Evolutionary conservation across 2,797 vertebrate genomes (phyloP), one percentile per base, ranked within the genome.

Genomic region (Moxostoma hubbsi): DNA sequence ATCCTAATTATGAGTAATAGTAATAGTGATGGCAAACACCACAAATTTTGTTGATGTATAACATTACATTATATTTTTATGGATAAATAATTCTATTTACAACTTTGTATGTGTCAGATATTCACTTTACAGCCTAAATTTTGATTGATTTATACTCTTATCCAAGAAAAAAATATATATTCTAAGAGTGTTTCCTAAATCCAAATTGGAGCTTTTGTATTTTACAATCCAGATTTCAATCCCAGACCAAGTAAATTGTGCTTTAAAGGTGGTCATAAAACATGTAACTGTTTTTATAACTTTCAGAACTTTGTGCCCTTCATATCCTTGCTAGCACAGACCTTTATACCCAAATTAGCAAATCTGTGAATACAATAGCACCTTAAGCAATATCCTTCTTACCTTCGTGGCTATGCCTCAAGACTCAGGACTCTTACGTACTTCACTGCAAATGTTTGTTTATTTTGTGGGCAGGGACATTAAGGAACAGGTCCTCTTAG

Each of bases 401-500:
- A 36, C 51, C 51, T 64, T 12, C 18, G 2, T 1, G 5, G 49
- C 47, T 36, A 57, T 47, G 62, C 36, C 51, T 55, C 36, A 9
- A 57, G 54, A 67, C 45, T 67, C 63, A 55, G 15, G 47, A 50
- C 18, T 68, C 12, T 82, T 82, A 53, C 55, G 36, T 53, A 61
- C 12, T 7, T 50, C 9, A 65, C n/a, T 49, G 5, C 15, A n/a
- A 36, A 47, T 64, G 15, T 85, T 64, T 74, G 46, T 15, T 75
- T 81, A 13, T 43, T 69, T 74, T 72, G 80, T 50, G 61, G 13
- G 49, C 80, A 82, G 36, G 47, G 46, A 70, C 75, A 59, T 45
- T 2, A 46, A 7, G 49, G 9, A 61, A 36, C 2, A 12, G 43
- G 47, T 81, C 72, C 83, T 90, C 89, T 89, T 84, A 58, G 86